Conservation (phyloP, 2,888 invertebrate genomes). For the Aspidapion aeneum region DNA sequence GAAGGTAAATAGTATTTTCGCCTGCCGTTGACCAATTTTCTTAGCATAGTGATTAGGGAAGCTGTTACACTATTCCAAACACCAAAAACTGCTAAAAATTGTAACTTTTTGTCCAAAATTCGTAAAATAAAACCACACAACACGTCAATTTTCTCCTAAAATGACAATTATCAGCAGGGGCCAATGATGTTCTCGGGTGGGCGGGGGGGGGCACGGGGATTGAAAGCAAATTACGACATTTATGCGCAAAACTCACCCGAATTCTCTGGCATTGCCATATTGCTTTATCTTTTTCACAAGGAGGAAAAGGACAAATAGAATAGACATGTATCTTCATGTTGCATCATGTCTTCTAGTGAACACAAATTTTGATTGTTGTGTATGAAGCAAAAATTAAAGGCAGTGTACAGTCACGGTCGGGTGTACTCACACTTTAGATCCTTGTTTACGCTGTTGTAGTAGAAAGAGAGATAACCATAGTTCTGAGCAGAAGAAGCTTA, state of each 20-base stretch:
- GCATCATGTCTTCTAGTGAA: neutral
- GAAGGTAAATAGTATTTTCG: neutral
- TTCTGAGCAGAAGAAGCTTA: too few relatives aligned
- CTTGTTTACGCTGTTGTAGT: too few relatives aligned
- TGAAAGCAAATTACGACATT: neutral
- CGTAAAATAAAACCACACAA: neutral
- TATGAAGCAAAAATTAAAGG: too few relatives aligned
- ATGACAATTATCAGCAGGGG: neutral
- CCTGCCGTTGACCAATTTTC: neutral
- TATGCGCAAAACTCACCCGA: neutral
- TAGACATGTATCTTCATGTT: neutral
- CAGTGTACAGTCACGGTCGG: too few relatives aligned
- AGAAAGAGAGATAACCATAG: too few relatives aligned
- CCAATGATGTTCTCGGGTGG: neutral
- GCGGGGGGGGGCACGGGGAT: neutral
- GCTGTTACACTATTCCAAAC: neutral
- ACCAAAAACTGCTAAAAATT: neutral
- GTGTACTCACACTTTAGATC: too few relatives aligned
- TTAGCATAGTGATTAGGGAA: neutral
- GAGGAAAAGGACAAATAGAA: neutral
- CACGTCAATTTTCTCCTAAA: slow-evolving; percentile 3
- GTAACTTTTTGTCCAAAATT: neutral
- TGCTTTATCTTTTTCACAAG: neutral
- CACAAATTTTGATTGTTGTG: too few relatives aligned
- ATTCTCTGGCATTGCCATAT: neutral